phyloP scores from a whole-genome alignment of 2,797 vertebrate genomes.

The Sebastes umbrosus region DNA sequence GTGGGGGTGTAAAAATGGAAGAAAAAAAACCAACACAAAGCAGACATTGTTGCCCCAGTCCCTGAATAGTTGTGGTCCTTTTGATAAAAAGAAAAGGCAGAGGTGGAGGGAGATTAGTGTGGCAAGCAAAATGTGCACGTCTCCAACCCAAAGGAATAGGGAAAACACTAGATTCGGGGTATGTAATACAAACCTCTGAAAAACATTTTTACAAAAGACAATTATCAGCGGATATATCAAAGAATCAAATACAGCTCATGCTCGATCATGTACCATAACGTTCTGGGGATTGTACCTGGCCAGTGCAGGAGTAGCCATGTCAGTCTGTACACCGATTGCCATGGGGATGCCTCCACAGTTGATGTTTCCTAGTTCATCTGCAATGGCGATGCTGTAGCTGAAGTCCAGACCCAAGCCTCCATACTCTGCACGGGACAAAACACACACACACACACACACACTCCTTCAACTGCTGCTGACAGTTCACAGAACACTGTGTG shows the following conservation, averaged over 20 bases:
- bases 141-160: neutral
- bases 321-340: slow-evolving; percentile 89
- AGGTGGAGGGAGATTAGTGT: neutral
- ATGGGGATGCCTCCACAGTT: slow-evolving; percentile 87
- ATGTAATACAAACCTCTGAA: neutral
- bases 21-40: neutral
- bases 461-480: neutral
- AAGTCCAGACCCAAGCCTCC: slow-evolving; percentile 90
- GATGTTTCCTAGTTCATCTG: slow-evolving; percentile 89
- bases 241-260: neutral
- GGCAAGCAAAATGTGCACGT: neutral
- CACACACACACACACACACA: neutral
- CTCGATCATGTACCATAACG: neutral
- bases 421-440: slow-evolving; percentile 81
- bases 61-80: neutral
- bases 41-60: neutral
- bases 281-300: slow-evolving; percentile 79
- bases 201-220: neutral
- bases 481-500: neutral
- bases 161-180: neutral
- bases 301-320: slow-evolving; percentile 91
- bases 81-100: neutral
- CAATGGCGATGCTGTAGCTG: slow-evolving; percentile 88
- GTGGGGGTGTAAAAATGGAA: neutral
- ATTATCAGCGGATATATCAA: neutral